Evolutionary conservation across 2,797 vertebrate genomes (phyloP).

Genomic region (Philypnodon macrostomus): DNA sequence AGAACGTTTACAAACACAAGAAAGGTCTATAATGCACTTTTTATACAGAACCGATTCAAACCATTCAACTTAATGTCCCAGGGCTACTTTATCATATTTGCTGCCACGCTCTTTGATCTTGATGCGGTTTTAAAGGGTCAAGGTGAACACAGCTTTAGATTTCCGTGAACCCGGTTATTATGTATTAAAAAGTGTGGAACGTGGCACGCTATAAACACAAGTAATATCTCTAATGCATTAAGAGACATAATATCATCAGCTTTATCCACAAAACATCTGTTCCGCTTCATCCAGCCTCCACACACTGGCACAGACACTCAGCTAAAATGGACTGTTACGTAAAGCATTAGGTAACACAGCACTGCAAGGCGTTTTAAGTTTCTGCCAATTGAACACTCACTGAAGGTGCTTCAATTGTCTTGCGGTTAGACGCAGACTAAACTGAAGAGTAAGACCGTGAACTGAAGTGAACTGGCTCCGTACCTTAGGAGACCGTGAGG

Average conservation of each 20-base stretch:
- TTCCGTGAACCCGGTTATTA: not conserved
- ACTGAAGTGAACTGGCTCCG: slow-evolving; percentile 5
- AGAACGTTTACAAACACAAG: no score
- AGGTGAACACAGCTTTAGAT: not conserved
- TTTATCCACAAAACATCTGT: slow-evolving; percentile 33
- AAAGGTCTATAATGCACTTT: no score
- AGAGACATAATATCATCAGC: slow-evolving; percentile 7
- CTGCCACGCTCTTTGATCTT: not conserved
- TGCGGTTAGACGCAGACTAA: not conserved
- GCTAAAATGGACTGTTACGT: slow-evolving; percentile 31
- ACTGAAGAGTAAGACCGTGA: not conserved
- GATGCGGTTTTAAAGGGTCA: slow-evolving; percentile 3
- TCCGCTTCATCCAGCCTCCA: slow-evolving; percentile 14
- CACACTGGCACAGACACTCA: slow-evolving; percentile 15
- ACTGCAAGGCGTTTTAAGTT: slow-evolving; percentile 7
- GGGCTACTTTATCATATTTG: no score
- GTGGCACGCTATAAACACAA: not conserved
- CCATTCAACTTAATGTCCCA: no score
- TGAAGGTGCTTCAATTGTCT: not conserved
- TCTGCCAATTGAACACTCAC: slow-evolving; percentile 9
- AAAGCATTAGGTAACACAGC: slow-evolving; percentile 37
- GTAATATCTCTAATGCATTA: slow-evolving; percentile 11
- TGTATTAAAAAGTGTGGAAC: not conserved
- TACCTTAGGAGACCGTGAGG: not conserved
- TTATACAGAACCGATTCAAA: no score